Base-by-base conservation (phyloP, 2,797 vertebrate genomes). In the Siniperca scherzeri region DNA sequence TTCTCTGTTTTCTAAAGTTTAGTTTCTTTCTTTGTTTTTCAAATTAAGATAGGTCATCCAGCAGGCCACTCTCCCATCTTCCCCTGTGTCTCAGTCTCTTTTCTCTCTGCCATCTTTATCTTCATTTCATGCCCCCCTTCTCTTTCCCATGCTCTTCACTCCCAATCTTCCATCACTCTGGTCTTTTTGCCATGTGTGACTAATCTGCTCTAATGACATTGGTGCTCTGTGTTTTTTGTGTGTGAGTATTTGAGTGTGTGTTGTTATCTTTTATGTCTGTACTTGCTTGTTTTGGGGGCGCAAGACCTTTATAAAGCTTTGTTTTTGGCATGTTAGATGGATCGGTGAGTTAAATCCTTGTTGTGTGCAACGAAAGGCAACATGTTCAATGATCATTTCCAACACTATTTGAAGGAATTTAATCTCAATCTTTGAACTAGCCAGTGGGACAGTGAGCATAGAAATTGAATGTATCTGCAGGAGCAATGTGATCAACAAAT, bases 151-250 rank as follows among this genome's bases (percentile, higher is more conserved):
- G 57, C 40, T 72, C 50, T 69, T 61, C 40, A 53, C 60, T 79
- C 61, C 25, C 46, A 48, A 80, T 85, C 72, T 74, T 66, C 38
- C 50, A 70, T 73, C 78, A 61, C 53, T 72, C 68, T 73, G 21
- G 36, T 84, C 60, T 68, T 79, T 77, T 81, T 78, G 53, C 68
- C 61, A 68, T 25, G 70, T 82, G 89, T 82, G 67, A 87, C 89
- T 84, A 83, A 88, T 90, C 81, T 1, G 12, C 75, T 77, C 40
- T 62, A 81, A 85, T 89, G 78, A 85, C 70, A 82, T 71, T 33
- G 70, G 70, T 42, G 68, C 72, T 40, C 40, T 36, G 19, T 48
- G 60, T 66, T 40, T 60, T 36, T 46, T 74, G 55, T 74, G 59
- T 61, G 55, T n/a, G 21, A 17, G 69, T 16, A 22, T 52, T 22